Evolutionary conservation across 2,888 invertebrate species (phyloP).

Genomic region (Yponomeuta plumbellus): DNA sequence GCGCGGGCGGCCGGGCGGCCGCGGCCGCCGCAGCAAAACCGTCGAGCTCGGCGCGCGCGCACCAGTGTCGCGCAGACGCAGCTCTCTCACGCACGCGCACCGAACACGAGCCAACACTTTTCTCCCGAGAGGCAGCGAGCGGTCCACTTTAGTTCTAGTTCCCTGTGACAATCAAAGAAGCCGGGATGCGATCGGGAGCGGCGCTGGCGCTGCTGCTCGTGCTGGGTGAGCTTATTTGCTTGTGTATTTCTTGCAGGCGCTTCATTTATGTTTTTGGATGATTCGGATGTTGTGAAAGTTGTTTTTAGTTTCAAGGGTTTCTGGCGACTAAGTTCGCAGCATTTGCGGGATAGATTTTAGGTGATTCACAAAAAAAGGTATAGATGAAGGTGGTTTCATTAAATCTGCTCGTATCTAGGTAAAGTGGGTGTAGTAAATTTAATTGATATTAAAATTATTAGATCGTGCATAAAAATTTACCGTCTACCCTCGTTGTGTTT

Average conservation of each 20-base stretch:
- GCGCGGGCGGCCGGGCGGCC: neutral
- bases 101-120: neutral
- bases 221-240: slow-evolving; percentile 37
- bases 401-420: no score
- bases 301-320: neutral
- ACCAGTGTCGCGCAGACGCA: slow-evolving; percentile 27
- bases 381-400: no score
- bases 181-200: slow-evolving; percentile 31
- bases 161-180: slow-evolving; percentile 5
- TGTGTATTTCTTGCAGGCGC: neutral
- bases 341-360: no score
- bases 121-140: neutral
- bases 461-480: no score
- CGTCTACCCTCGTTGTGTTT: no score
- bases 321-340: neutral
- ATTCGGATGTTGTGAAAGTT: neutral
- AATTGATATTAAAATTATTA: no score
- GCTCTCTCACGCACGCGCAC: neutral
- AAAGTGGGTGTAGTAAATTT: no score
- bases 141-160: neutral
- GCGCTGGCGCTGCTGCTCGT: slow-evolving; percentile 36
- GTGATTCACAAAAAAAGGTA: no score
- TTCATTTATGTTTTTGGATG: neutral
- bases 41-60: slow-evolving; percentile 24
- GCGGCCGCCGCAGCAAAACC: slow-evolving; percentile 25